Base-by-base conservation (phyloP, 1,140 invertebrate genomes). In the Belonocnema kinseyi region DNA sequence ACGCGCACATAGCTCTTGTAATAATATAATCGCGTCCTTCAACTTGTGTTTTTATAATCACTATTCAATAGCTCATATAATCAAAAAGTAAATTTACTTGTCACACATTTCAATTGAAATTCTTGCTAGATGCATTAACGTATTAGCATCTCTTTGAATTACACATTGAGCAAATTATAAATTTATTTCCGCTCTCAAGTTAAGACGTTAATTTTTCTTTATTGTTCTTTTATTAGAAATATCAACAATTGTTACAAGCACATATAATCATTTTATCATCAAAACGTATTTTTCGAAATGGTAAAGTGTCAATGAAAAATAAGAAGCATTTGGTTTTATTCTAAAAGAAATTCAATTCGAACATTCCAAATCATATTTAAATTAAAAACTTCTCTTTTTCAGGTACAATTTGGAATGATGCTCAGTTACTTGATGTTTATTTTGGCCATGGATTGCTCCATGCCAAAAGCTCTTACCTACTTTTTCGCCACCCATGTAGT, bases 401-500 rank as follows among this genome's bases (percentile, higher is more conserved):
- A 93, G 93, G 88, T 93, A 0, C 93, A 94, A 82, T 93, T 94
- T 77, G 87, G 85, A n/a, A 87, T 93, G 14, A 93, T 94, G 91
- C 83, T 94, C 10, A 70, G 83, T 2, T 94, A 93, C 75, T 71
- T 93, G 40, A 81, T 90, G 51, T 84, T 88, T 26, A 90, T 92
- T n/a, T 89, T 93, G 16, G 88, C 85, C 5, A 91, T 92, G 88
- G 93, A 93, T 75, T 94, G 93, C 85, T 90, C 92, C 53, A 85
- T 93, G 79, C 91, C 93, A 17, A 93, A 93, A 83, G 90, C 89
- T 16, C 84, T 93, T 1, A 92, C 92, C 1, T 93, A 94, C 91
- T 93, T 95, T 92, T 92, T 95, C 89, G 81, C 93, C 72, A 89
- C 87, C 14, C 92, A 93, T 74, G 89, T 92, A 6, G 81, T 92